Percentiles rank a stretch among this genome's conserved stretches.
These are phyloP conservation scores for Balearica regulorum DNA, from an alignment of 2,797 vertebrate species.

Conservation along the genomic window DNA sequence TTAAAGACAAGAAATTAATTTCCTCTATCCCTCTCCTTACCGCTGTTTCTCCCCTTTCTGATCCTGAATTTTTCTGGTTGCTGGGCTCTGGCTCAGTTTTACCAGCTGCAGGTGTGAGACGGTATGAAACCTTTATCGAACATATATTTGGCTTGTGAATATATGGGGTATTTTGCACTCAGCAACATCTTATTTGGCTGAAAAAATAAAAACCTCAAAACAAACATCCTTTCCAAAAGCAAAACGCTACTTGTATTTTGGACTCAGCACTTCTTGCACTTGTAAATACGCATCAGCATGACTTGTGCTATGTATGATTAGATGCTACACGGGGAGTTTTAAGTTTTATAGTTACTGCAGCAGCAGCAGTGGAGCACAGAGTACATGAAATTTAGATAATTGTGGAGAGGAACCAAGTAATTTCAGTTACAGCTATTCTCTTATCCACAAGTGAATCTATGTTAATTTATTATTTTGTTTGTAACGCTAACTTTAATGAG, in stretches of 20 bases:
- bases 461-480: not conserved
- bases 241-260: not conserved
- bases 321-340: not conserved
- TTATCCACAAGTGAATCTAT: not conserved
- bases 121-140: not conserved
- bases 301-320: not conserved
- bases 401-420: not conserved
- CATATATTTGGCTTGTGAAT: not conserved
- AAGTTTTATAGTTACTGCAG: not conserved
- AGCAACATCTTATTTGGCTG: not conserved
- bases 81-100: not conserved
- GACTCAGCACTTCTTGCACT: not conserved
- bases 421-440: not conserved
- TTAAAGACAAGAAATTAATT: not conserved
- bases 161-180: not conserved
- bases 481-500: not conserved
- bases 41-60: not conserved
- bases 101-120: not conserved
- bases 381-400: not conserved
- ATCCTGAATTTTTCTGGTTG: not conserved
- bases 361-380: not conserved
- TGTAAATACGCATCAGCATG: not conserved
- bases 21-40: not conserved
- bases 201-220: constrained; percentile 3
- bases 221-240: not conserved